A percentile compares a stretch with the other conserved stretches of the same genome.
Evolutionary conservation across 2,797 vertebrate genomes (phyloP).

Genomic region (Etheostoma perlongum): DNA sequence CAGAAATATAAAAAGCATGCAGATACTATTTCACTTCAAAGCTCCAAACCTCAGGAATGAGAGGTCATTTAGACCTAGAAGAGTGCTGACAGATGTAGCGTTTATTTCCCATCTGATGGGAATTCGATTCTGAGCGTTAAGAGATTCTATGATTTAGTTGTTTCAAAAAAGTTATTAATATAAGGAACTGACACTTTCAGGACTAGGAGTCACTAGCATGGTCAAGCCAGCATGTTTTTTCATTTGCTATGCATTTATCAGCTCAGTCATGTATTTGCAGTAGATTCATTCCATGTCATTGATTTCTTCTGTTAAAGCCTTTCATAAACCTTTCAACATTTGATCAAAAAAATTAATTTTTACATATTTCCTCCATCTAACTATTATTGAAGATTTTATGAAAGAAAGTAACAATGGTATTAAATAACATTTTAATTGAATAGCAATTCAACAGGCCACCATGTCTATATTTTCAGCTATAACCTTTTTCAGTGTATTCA

Average conservation of each 20-base stretch:
- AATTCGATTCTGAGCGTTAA: slow-evolving; percentile 23
- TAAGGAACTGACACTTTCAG: slow-evolving; percentile 3
- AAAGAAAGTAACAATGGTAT: slow-evolving; percentile 13
- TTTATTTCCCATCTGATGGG: slow-evolving; percentile 51
- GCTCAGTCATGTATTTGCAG: slow-evolving; percentile 35
- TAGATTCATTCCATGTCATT: slow-evolving; percentile 27
- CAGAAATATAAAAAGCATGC: slow-evolving; percentile 28
- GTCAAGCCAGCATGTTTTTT: slow-evolving; percentile 33
- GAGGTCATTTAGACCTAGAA: slow-evolving; percentile 52
- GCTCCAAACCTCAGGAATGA: slow-evolving; percentile 73
- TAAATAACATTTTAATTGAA: slow-evolving; percentile 9
- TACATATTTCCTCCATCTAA: neutral
- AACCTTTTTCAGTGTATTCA: slow-evolving; percentile 11
- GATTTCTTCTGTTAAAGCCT: slow-evolving; percentile 6
- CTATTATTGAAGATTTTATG: slow-evolving; percentile 30
- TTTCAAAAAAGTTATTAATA: slow-evolving; percentile 13
- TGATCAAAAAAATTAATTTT: neutral
- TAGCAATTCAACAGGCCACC: slow-evolving; percentile 28
- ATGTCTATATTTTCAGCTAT: slow-evolving; percentile 10
- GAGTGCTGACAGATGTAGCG: slow-evolving; percentile 68
- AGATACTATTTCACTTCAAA: slow-evolving; percentile 42
- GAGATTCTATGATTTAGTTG: slow-evolving; percentile 22
- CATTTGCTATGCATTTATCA: slow-evolving; percentile 36
- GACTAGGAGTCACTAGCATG: slow-evolving; percentile 14
- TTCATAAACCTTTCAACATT: slow-evolving; percentile 1